Percentiles rank a stretch among this genome's conserved stretches.
phyloP scores from a whole-genome alignment of 2,797 vertebrate genomes.

The Danio jaintianensis region DNA sequence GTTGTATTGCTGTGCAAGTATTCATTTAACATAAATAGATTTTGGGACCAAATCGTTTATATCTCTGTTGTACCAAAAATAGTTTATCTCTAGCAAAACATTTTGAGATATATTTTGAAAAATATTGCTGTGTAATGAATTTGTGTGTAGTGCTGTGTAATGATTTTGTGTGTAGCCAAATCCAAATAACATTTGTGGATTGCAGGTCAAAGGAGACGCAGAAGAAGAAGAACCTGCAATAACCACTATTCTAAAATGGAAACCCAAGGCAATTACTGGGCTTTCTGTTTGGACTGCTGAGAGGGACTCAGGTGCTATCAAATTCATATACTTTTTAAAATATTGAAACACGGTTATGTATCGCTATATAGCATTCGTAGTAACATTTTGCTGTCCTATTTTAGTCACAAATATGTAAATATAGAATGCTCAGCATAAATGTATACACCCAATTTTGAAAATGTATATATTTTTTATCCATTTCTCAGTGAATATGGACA shows the following conservation, averaged over 20 bases:
- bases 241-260: constrained; percentile 67
- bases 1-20: not conserved
- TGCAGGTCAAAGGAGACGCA: constrained; percentile 60
- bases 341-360: not conserved
- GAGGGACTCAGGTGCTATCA: constrained; percentile 57
- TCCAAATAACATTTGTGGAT: constrained; percentile 16
- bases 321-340: not conserved
- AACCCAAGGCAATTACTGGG: constrained; percentile 65
- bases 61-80: not conserved
- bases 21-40: not conserved
- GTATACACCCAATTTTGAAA: too few relatives aligned
- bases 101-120: too few relatives aligned
- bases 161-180: not conserved
- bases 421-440: too few relatives aligned
- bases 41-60: not conserved
- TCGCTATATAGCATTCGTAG: not conserved
- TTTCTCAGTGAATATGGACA: too few relatives aligned
- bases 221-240: constrained; percentile 60
- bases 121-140: too few relatives aligned
- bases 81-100: too few relatives aligned
- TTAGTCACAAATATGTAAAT: not conserved
- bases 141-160: too few relatives aligned
- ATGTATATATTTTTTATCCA: too few relatives aligned
- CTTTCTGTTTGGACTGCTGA: constrained; percentile 43
- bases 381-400: not conserved